phyloP scores from a whole-genome alignment of 2,113 vertebrate genomes.

The Melanerpes aurifrons region DNA sequence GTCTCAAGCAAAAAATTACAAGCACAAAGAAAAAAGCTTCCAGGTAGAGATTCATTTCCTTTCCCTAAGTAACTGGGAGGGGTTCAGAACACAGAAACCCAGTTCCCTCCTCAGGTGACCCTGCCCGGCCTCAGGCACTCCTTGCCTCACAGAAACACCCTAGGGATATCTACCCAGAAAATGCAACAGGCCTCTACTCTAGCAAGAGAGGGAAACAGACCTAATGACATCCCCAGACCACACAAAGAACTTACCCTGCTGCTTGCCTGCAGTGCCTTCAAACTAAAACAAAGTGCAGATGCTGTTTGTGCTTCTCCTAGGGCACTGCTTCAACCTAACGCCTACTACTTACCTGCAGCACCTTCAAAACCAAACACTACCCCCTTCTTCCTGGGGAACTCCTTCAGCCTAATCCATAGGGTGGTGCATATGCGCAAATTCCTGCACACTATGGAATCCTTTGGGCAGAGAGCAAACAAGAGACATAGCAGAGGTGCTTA shows the following conservation, averaged over 20 bases:
- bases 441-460: background rate
- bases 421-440: background rate
- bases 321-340: background rate
- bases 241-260: background rate
- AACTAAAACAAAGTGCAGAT: background rate
- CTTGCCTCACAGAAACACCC: background rate
- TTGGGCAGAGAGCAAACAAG: background rate
- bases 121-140: background rate
- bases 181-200: conserved; percentile 8
- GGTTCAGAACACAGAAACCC: background rate
- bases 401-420: background rate
- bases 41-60: background rate
- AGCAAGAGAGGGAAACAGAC: background rate
- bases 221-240: background rate
- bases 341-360: conserved; percentile 38
- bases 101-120: background rate
- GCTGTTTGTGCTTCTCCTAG: background rate
- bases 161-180: background rate
- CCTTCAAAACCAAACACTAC: background rate
- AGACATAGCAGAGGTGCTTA: conserved; percentile 21
- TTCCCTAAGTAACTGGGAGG: background rate
- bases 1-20: background rate
- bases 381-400: background rate
- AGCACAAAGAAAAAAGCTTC: background rate
- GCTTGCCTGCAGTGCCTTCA: background rate